Evolutionary conservation across 2,888 invertebrate genomes (phyloP).

Genomic region (Calameuta idolon): DNA sequence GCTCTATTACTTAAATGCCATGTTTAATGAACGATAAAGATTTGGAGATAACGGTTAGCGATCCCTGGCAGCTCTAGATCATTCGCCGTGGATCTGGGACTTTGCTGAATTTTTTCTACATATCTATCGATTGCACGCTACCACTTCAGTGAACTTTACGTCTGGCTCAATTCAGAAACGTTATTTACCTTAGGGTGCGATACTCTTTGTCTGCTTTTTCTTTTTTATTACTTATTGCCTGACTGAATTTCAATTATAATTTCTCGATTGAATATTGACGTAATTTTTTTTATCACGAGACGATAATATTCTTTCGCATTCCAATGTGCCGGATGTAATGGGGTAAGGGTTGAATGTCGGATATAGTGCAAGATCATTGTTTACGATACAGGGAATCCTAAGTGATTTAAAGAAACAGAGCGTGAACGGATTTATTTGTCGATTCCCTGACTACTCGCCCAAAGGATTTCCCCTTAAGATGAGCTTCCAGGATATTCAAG

Average conservation of each 20-base stretch:
- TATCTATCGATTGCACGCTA: background rate
- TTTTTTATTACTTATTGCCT: background rate
- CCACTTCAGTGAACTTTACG: background rate
- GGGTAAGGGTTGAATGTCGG: background rate
- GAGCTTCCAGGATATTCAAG: background rate
- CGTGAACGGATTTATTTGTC: background rate
- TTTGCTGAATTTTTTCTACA: background rate
- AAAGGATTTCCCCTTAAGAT: background rate
- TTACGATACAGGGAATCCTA: constrained; percentile 2
- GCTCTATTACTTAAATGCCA: background rate
- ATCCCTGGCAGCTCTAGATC: background rate
- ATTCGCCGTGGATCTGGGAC: background rate
- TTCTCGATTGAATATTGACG: background rate
- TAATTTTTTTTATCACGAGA: background rate
- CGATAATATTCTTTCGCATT: background rate
- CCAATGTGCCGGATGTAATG: background rate
- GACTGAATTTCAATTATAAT: background rate
- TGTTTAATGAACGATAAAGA: background rate
- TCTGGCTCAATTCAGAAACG: background rate
- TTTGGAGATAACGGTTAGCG: background rate
- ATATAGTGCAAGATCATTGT: background rate
- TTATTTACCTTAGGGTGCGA: background rate
- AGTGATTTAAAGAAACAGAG: background rate
- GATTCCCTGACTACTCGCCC: background rate
- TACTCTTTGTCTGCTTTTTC: background rate